These are phyloP conservation scores for Limnodromus scolopaceus DNA, from an alignment of 2,797 vertebrate species.

Conservation along the genomic window DNA sequence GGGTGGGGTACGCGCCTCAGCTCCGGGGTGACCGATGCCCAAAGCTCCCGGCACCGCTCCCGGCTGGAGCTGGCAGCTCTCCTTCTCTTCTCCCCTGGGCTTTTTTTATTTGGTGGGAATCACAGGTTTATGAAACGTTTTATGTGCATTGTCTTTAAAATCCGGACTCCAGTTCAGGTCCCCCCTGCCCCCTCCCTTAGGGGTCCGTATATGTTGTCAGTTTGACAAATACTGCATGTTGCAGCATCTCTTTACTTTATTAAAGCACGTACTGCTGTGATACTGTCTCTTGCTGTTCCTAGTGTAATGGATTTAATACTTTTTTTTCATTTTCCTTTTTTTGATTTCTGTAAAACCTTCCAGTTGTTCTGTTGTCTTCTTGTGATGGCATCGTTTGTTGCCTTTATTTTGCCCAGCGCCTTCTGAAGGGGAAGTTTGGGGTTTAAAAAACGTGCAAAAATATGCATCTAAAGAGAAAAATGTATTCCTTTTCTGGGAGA, in stretches of 20 bases:
- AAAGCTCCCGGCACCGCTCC: background rate
- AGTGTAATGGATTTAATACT: slow-evolving; percentile 69
- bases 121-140: slow-evolving; percentile 43
- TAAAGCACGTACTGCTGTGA: slow-evolving; percentile 76
- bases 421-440: slow-evolving; percentile 55
- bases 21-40: background rate
- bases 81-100: background rate
- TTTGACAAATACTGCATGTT: slow-evolving; percentile 77
- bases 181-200: slow-evolving; percentile 15
- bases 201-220: slow-evolving; percentile 75
- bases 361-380: slow-evolving; percentile 74
- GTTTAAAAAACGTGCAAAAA: background rate
- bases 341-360: slow-evolving; percentile 69
- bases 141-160: slow-evolving; percentile 59
- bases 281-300: slow-evolving; percentile 76
- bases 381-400: slow-evolving; percentile 74
- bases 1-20: fast-evolving
- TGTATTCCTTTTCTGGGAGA: background rate
- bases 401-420: slow-evolving; percentile 69
- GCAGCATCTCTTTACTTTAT: slow-evolving; percentile 80
- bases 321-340: slow-evolving; percentile 5
- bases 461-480: background rate
- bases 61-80: background rate
- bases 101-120: slow-evolving; percentile 11
- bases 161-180: slow-evolving; percentile 44